Evolutionary conservation across 2,888 invertebrate genomes (phyloP).

Genomic region (Criorhina ranunculi): DNA sequence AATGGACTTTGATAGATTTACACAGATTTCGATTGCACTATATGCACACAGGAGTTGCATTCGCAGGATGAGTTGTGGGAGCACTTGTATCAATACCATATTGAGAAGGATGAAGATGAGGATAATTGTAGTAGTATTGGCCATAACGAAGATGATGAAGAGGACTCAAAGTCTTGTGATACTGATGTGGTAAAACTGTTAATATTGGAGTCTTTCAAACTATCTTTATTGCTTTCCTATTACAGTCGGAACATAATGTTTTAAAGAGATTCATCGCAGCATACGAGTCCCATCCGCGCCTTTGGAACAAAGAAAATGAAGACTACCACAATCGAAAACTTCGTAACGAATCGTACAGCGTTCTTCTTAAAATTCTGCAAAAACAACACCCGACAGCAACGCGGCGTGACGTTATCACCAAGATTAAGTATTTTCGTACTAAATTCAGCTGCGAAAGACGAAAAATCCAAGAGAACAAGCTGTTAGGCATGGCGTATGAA

Average conservation of each 20-base stretch:
- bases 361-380: slow-evolving; percentile 74
- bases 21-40: slow-evolving; percentile 9
- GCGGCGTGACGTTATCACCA: slow-evolving; percentile 80
- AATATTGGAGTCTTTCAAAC: not conserved
- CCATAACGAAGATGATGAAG: not conserved
- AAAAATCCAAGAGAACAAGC: slow-evolving; percentile 78
- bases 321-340: slow-evolving; percentile 80
- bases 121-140: not conserved
- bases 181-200: not conserved
- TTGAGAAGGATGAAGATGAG: slow-evolving; percentile 20
- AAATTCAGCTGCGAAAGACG: slow-evolving; percentile 80
- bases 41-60: not conserved
- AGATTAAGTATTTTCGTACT: slow-evolving; percentile 79
- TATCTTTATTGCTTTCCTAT: not conserved
- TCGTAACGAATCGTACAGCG: slow-evolving; percentile 79
- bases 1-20: slow-evolving; percentile 16
- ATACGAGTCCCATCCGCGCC: slow-evolving; percentile 80
- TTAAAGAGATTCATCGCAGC: slow-evolving; percentile 79
- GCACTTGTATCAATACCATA: slow-evolving; percentile 27
- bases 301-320: slow-evolving; percentile 81
- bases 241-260: not conserved
- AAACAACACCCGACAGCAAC: slow-evolving; percentile 78
- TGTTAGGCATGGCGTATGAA: slow-evolving; percentile 77
- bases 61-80: slow-evolving; percentile 20
- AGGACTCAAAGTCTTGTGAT: not conserved